Evolutionary conservation across 2,888 invertebrate species (phyloP), one percentile per base, ranked within the genome.

Genomic region (Megaustenia siamemsis): DNA sequence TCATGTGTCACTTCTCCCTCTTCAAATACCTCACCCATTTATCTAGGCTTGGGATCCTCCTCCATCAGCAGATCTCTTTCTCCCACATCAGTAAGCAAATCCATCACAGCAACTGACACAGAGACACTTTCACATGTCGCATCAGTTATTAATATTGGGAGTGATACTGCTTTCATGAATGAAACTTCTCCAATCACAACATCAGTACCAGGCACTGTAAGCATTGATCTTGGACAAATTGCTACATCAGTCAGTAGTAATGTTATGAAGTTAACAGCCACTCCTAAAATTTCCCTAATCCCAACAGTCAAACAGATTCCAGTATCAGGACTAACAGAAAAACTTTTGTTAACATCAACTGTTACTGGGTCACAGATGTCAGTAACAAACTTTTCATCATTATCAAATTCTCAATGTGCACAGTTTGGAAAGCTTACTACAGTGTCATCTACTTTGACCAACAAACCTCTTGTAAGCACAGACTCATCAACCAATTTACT

Each of bases 131-230:
- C 80, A 38, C 81, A 81, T 43, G 66, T 28, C 28, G 73, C 84
- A 24, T 85, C 85, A 49, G 56, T 85, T 10, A 69, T 85, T 32
- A 76, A 81, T 56, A 85, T 85, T 60, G 85, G 81, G 35, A 85
- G 35, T 69, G 85, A 85, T 45, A 75, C 45, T 28, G 75, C 76
- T 28, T 66, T 60, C 45, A 56, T 76, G 68, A 85, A 82, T 60
- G 73, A 83, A 53, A 83, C 86, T 56, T 79, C 86, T 35, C 82
- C 83, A 8, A 83, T 85, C 24, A 82, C 80, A 35, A 77, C 79
- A 43, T 68, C 82, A 35, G 81, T 83, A 21, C 83, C 86, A 73
- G 83, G 84, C 35, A 88, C 86, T 66, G 82, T 88, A 24, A 86
- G 85, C 69, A 80, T 85, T 40, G 85, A 85, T 53, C 75, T 81